phyloP scores from a whole-genome alignment of 2,113 vertebrate species.

The Aphelocoma coerulescens region DNA sequence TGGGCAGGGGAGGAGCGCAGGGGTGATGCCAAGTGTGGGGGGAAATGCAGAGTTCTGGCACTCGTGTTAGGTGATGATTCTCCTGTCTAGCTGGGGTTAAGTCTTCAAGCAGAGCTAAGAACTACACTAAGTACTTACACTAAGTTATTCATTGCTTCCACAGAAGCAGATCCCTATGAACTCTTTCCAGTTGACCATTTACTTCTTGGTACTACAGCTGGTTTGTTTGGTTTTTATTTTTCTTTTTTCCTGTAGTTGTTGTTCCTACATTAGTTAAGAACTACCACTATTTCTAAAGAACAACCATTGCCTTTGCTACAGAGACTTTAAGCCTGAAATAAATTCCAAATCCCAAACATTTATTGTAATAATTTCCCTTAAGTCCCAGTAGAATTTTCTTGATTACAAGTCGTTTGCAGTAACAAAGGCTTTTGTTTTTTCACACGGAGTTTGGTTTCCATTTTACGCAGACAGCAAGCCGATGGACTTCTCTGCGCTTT shows the following conservation, averaged over 20 bases:
- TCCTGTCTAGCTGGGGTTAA: neutral
- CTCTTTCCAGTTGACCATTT: neutral
- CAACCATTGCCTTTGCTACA: neutral
- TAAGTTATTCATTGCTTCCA: neutral
- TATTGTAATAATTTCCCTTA: neutral
- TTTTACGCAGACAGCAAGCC: neutral
- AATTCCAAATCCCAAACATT: neutral
- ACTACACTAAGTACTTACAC: neutral
- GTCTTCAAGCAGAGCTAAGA: neutral
- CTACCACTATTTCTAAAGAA: neutral
- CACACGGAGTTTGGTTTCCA: accelerated
- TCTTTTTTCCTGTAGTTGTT: neutral
- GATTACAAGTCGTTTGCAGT: neutral
- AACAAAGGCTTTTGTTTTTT: neutral
- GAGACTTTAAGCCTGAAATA: neutral
- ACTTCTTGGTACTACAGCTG: neutral
- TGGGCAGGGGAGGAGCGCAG: neutral
- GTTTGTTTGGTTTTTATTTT: accelerated
- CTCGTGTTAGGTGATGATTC: constrained; percentile 70
- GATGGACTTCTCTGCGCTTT: accelerated
- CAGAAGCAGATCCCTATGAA: neutral
- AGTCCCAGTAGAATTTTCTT: neutral
- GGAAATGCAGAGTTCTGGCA: constrained; percentile 66
- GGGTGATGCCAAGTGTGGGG: constrained; percentile 74
- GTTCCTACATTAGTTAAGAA: neutral